Percentiles rank a stretch among this genome's conserved stretches.
phyloP scores from a whole-genome alignment of 2,113 vertebrate species.

The Lipotes vexillifer region DNA sequence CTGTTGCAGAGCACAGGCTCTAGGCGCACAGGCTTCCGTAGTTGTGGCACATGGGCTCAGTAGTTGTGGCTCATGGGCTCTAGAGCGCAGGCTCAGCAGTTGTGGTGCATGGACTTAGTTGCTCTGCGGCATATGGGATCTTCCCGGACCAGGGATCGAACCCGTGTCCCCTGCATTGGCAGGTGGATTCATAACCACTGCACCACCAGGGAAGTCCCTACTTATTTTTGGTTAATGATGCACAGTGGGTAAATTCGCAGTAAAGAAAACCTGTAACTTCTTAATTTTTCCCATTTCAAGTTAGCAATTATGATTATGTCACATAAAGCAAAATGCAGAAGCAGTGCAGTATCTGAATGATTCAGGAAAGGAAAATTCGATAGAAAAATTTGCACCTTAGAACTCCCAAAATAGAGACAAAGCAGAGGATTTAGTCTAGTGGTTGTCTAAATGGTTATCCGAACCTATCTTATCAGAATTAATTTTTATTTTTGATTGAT shows the following conservation, averaged over 20 bases:
- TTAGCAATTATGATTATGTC: neutral
- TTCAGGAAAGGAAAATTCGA: neutral
- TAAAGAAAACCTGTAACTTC: neutral
- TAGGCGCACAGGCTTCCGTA: too few species aligned
- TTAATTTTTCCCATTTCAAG: neutral
- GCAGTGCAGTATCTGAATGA: neutral
- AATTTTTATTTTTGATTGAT: slow-evolving; percentile 19
- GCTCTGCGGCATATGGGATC: too few species aligned
- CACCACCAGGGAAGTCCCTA: too few species aligned
- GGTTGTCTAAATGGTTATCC: neutral
- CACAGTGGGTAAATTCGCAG: neutral
- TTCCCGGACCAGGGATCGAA: too few species aligned
- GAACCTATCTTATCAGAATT: slow-evolving; percentile 6
- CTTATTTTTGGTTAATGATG: neutral
- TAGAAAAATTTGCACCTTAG: neutral
- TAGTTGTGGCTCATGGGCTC: too few species aligned
- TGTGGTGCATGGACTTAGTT: too few species aligned
- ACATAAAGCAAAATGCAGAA: neutral
- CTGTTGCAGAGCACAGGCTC: too few species aligned
- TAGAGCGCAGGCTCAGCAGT: too few species aligned
- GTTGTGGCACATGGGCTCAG: too few species aligned
- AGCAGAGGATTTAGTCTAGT: neutral
- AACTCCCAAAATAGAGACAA: slow-evolving; percentile 3
- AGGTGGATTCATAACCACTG: too few species aligned
- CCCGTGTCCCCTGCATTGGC: too few species aligned